phyloP scores from a whole-genome alignment of 2,113 vertebrate genomes.

The Nestor notabilis region DNA sequence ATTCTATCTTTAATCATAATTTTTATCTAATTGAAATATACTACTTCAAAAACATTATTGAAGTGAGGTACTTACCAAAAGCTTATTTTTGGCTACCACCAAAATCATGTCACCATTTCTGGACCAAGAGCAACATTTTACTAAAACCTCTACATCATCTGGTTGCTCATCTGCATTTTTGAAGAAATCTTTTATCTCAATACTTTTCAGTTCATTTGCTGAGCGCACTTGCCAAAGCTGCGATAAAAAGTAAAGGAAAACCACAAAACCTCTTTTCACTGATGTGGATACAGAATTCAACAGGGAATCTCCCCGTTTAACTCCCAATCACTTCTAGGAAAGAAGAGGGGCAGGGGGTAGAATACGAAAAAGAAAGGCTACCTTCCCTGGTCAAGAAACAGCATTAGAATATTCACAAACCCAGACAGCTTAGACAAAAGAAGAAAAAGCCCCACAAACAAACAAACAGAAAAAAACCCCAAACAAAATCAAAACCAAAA shows the following conservation, averaged over 20 bases:
- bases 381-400: background rate
- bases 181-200: conserved; percentile 81
- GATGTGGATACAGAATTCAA: background rate
- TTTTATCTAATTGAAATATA: background rate
- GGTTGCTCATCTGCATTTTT: conserved; percentile 71
- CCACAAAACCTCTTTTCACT: background rate
- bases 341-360: background rate
- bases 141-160: conserved; percentile 81
- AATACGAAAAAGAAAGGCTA: background rate
- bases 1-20: background rate
- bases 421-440: background rate
- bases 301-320: background rate
- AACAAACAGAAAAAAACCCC: background rate
- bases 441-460: background rate
- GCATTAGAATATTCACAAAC: background rate
- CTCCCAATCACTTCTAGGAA: background rate
- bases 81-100: conserved; percentile 85
- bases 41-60: background rate
- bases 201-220: conserved; percentile 85
- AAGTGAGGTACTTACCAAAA: conserved; percentile 82
- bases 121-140: conserved; percentile 92
- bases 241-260: background rate
- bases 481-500: background rate
- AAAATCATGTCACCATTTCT: conserved; percentile 80
- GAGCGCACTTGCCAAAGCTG: conserved; percentile 87